Evolutionary conservation across 2,888 invertebrate genomes (phyloP), one percentile per base, ranked within the genome.

Genomic region (Rhingia campestris): DNA sequence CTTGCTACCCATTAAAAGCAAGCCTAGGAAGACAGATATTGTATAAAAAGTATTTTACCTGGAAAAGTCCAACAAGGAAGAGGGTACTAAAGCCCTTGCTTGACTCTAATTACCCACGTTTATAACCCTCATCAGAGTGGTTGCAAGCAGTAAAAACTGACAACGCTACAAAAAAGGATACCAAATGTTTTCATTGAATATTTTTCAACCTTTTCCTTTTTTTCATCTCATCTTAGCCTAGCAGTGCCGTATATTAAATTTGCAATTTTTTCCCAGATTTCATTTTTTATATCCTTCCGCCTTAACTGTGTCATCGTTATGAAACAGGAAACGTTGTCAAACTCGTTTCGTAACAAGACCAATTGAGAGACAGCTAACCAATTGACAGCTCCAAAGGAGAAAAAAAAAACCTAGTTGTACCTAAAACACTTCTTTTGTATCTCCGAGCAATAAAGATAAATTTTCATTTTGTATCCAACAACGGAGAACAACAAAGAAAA

Each of bases 281-380:
- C 14, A 35, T 35, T 53, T 35, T 70, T 30, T 39, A 39, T 51
- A 37, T 51, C 59, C 77, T 54, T 67, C 61, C 77, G 61, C 39
- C 72, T 76, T 59, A 61, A 53, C 76, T 61, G 47, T 58, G 81
- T 61, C 64, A 81, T 72, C 70, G 66, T 76, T 81, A 66, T 76
- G 76, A 76, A 76, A 72, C 64, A 59, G 77, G 53, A 73, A 51
- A 72, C 70, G 61, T 54, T 81, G 72, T 67, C 81, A 72, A 63
- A 72, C 56, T 56, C 58, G 41, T 41, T 41, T 9, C 4, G 54
- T 77, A 61, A 67, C 54, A 67, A 61, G 76, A 72, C 66, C 76
- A 72, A 77, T 67, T 56, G 43, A 54, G 37, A 61, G 41, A 76
- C 59, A 30, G 59, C 47, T 1, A 22, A 22, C 22, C 22, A 22